These are phyloP conservation scores for Mimumesa dahlbomi DNA, from an alignment of 2,888 invertebrate species.

Conservation along the genomic window DNA sequence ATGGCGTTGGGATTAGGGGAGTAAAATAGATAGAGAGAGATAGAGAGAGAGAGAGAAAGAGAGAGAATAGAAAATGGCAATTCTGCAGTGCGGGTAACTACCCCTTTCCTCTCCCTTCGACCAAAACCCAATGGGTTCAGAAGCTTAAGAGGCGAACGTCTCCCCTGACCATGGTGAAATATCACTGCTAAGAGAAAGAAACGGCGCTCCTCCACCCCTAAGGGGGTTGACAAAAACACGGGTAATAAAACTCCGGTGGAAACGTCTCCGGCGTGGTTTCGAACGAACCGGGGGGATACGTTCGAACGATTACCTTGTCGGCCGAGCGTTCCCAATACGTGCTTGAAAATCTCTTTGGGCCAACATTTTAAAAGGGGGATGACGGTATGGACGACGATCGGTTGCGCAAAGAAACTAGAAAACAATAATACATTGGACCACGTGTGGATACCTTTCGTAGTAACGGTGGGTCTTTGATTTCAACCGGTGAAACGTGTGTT, in stretches of 20 bases:
- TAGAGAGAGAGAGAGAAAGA: slow-evolving; percentile 67
- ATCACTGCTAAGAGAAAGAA: slow-evolving; percentile 72
- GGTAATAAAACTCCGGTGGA: slow-evolving; percentile 70
- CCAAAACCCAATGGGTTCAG: slow-evolving; percentile 51
- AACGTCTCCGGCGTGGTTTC: slow-evolving; percentile 35
- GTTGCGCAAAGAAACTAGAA: not conserved
- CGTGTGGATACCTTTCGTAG: not conserved
- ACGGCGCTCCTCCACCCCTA: slow-evolving; percentile 63
- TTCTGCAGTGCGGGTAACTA: slow-evolving; percentile 73
- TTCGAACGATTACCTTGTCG: slow-evolving; percentile 63
- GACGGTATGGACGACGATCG: slow-evolving; percentile 15
- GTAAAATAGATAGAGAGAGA: slow-evolving; percentile 63
- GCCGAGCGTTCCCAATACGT: slow-evolving; percentile 40
- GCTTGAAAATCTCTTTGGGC: slow-evolving; percentile 32
- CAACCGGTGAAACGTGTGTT: not conserved
- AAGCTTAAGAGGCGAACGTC: slow-evolving; percentile 64
- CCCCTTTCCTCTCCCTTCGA: slow-evolving; percentile 40
- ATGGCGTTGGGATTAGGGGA: slow-evolving; percentile 75
- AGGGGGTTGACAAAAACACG: slow-evolving; percentile 72
- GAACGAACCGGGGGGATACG: slow-evolving; percentile 53
- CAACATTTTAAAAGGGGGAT: slow-evolving; percentile 44
- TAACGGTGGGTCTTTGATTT: not conserved
- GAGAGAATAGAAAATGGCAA: slow-evolving; percentile 73
- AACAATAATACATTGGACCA: not conserved
- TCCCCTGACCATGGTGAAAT: slow-evolving; percentile 69